phyloP scores from a whole-genome alignment of 1,140 invertebrate genomes.

The Platyscapa corneri region DNA sequence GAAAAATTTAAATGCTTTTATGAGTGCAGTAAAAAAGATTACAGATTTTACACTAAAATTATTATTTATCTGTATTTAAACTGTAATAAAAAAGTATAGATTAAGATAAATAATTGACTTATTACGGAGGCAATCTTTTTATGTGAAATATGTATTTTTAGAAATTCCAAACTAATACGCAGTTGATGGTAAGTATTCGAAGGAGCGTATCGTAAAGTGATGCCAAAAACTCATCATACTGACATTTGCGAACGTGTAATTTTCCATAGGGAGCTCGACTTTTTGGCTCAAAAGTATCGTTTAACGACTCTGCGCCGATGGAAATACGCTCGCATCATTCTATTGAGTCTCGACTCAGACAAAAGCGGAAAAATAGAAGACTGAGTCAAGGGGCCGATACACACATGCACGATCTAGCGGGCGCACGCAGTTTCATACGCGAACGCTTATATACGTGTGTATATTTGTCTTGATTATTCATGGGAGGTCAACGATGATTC shows the following conservation, averaged over 20 bases:
- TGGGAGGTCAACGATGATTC: not conserved
- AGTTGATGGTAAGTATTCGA: not conserved
- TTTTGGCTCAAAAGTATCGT: not conserved
- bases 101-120: slow-evolving; percentile 33
- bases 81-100: slow-evolving; percentile 16
- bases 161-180: slow-evolving; percentile 9
- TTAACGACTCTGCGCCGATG: slow-evolving; percentile 25
- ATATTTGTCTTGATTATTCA: slow-evolving; percentile 10
- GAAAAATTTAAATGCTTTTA: slow-evolving; percentile 29
- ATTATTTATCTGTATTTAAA: slow-evolving; percentile 29
- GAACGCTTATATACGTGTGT: not conserved
- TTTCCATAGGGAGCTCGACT: slow-evolving; percentile 4
- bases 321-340: not conserved
- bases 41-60: slow-evolving; percentile 18
- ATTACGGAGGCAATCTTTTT: not conserved
- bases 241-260: slow-evolving; percentile 38
- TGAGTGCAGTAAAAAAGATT: slow-evolving; percentile 27
- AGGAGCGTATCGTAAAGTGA: slow-evolving; percentile 13
- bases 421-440: too few species aligned
- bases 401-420: not conserved
- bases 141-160: slow-evolving; percentile 23
- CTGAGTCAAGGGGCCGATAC: not conserved
- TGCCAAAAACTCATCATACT: slow-evolving; percentile 19
- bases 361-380: slow-evolving; percentile 1
- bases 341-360: not conserved